Base-by-base conservation (phyloP, 2,113 vertebrate species). In the Phyllopteryx taeniolatus region DNA sequence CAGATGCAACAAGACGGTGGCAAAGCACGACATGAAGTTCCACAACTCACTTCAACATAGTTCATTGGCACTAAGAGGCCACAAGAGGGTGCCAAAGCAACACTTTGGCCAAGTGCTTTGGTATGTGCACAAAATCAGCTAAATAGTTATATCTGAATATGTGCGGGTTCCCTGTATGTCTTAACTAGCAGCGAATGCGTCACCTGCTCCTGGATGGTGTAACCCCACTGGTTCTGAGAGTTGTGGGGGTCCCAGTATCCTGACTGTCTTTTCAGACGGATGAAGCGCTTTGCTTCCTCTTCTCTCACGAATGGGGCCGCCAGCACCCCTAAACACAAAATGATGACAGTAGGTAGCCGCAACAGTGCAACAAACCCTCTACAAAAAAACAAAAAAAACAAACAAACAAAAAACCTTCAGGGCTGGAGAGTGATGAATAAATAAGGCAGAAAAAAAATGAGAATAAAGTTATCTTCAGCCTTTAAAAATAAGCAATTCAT, bases 131-230 rank as follows among this genome's bases (percentile, higher is more conserved):
- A 53, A 53, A 19, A 15, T 5, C 4, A 39, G 35, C 6, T 39
- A 39, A 39, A 39, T 39, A 39, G 35, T 39, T 39, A 39, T 6
- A 39, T 39, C 3, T 39, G 20, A 54, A 54, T n/a, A n/a, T 54
- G 20, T 20, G 51, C 6, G 35, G 35, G 4, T 5, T 39, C 35
- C 3, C 20, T n/a, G 53, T 54, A n/a, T 54, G 53, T n/a, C 51
- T 8, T 20, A 53, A n/a, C 51, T 33, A 33, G 27, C 4, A 33
- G 6, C 1, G 4, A 22, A 22, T 31, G 62, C 33, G 31, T 56
- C 33, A 90, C 88, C 88, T 91, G 90, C 53, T 93, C 88, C 59
- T 90, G 83, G 66, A 89, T 2, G 9, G 90, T 91, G 85, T 85
- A 88, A 43, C 88, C 89, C 88, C 86, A 91, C 15, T 80, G 46